Conservation (phyloP, 2,888 invertebrate genomes). For the Drosophila neoperkinsi region DNA sequence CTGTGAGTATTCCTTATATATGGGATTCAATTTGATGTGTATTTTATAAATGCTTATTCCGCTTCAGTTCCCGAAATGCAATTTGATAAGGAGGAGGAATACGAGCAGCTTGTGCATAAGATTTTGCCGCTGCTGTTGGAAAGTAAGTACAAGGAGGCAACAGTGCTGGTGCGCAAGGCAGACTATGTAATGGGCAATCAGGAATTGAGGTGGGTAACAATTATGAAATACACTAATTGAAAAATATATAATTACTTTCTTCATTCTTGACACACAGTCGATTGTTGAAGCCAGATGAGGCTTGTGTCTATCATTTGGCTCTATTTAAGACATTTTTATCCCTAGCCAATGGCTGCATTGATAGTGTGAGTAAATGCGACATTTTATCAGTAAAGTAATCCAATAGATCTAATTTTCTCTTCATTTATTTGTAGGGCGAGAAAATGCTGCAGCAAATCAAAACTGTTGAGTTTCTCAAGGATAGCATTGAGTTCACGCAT, state of each 20-base stretch:
- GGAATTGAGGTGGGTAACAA: constrained; percentile 67
- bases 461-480: constrained; percentile 90
- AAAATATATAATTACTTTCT: not conserved
- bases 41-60: not conserved
- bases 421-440: constrained; percentile 83
- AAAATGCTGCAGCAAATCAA: constrained; percentile 87
- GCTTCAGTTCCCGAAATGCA: constrained; percentile 57
- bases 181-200: constrained; percentile 83
- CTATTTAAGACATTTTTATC: constrained; percentile 83
- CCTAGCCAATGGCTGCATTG: constrained; percentile 80
- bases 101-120: constrained; percentile 78
- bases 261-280: constrained; percentile 12
- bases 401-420: not conserved
- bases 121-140: constrained; percentile 78
- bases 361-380: constrained; percentile 76
- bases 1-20: constrained; percentile 54
- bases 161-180: constrained; percentile 80
- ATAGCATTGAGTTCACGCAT: constrained; percentile 86
- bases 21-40: rapidly evolving
- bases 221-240: not conserved
- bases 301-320: constrained; percentile 81
- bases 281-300: constrained; percentile 76
- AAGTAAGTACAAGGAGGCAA: constrained; percentile 83
- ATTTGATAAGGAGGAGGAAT: constrained; percentile 78
- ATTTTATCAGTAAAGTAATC: too few species aligned